Percentiles rank a stretch among this genome's conserved stretches.
phyloP scores from a whole-genome alignment of 2,797 vertebrate species.

The Pseudochromis fuscus region DNA sequence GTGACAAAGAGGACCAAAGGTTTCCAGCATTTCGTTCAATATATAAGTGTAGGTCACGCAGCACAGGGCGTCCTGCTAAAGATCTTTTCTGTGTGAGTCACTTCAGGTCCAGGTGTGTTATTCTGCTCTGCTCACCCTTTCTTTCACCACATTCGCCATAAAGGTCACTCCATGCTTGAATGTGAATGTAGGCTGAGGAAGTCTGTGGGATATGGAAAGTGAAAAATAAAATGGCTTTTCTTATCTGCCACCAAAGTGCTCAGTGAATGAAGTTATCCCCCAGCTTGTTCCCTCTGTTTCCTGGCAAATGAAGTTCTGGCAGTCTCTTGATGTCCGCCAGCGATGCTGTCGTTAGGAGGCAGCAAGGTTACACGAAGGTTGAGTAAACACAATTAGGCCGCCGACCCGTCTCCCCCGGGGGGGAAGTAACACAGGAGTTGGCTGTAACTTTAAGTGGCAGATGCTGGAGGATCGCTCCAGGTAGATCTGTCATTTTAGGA shows the following conservation, averaged over 20 bases:
- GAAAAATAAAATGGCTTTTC: constrained; percentile 66
- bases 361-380: constrained; percentile 61
- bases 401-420: constrained; percentile 9
- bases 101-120: constrained; percentile 27
- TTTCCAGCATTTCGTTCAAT: constrained; percentile 19
- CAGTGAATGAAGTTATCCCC: constrained; percentile 41
- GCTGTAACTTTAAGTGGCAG: constrained; percentile 29
- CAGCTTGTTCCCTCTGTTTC: constrained; percentile 31
- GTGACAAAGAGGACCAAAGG: constrained; percentile 41
- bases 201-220: constrained; percentile 32
- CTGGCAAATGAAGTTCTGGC: constrained; percentile 38
- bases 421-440: constrained; percentile 20
- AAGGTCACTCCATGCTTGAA: constrained; percentile 65
- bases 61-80: constrained; percentile 28
- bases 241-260: constrained; percentile 52
- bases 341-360: constrained; percentile 33
- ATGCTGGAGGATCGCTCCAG: constrained; percentile 18
- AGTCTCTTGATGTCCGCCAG: constrained; percentile 38
- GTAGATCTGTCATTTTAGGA: constrained; percentile 27
- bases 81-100: constrained; percentile 35
- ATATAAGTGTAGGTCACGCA: constrained; percentile 41
- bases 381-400: constrained; percentile 51
- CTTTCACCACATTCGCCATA: constrained; percentile 44
- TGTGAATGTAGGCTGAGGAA: constrained; percentile 47
- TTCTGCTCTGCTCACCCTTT: constrained; percentile 24